These are phyloP conservation scores for Hesperia comma DNA, from an alignment of 2,888 invertebrate genomes.

Conservation along the genomic window DNA sequence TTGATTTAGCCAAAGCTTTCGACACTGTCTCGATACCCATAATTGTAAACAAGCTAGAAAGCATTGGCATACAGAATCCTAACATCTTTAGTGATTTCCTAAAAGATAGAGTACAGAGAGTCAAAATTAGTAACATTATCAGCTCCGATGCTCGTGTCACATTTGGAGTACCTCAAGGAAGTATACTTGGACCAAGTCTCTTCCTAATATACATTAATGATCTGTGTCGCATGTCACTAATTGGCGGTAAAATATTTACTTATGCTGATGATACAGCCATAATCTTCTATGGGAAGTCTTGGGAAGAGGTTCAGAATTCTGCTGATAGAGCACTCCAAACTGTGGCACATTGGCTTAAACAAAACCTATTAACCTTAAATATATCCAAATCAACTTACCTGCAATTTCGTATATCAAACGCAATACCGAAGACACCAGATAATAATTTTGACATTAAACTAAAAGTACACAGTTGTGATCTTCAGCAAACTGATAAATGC, in stretches of 20 bases:
- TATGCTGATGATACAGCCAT: conserved; percentile 14
- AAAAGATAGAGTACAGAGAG: not conserved
- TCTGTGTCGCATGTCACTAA: not conserved
- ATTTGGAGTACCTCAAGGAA: conserved; percentile 12
- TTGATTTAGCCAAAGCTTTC: conserved; percentile 14
- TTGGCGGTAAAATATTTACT: conserved; percentile 1
- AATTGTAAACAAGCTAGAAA: conserved; percentile 7
- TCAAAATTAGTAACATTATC: not conserved
- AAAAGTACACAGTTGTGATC: not conserved
- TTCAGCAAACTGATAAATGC: too few species aligned
- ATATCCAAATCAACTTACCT: conserved; percentile 5
- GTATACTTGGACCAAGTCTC: conserved; percentile 5
- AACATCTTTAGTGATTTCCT: conserved; percentile 1
- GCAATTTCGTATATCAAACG: not conserved
- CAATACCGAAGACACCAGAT: not conserved
- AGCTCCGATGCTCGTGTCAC: not conserved
- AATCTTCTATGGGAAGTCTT: not conserved
- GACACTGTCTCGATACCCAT: conserved; percentile 8
- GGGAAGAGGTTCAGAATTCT: not conserved
- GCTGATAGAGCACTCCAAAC: not conserved
- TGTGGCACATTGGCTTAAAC: not conserved
- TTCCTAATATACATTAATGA: conserved; percentile 12
- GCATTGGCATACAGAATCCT: too few species aligned
- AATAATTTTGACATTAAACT: not conserved
- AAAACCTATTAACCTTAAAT: conserved; percentile 8